These are phyloP conservation scores for Macaria liturata DNA, from an alignment of 2,888 invertebrate species.

Conservation along the genomic window DNA sequence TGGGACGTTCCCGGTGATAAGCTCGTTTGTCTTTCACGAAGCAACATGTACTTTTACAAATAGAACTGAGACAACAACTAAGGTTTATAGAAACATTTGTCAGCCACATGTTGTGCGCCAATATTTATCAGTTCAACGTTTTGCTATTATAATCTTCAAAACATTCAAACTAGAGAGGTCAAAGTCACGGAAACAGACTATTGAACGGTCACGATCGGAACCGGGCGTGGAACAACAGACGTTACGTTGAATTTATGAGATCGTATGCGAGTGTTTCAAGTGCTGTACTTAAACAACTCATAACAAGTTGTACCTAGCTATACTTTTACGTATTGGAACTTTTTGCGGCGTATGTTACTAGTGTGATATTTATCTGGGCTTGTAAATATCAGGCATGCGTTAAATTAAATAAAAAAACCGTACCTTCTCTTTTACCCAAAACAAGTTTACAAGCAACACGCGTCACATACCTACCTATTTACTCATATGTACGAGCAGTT, in stretches of 20 bases:
- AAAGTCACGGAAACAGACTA: conserved; percentile 12
- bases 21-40: background rate
- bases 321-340: too few relatives aligned
- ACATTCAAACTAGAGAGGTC: conserved; percentile 1
- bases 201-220: conserved; percentile 10
- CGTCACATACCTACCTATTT: background rate
- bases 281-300: background rate
- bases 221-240: conserved; percentile 6
- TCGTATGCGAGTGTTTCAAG: background rate
- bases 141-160: background rate
- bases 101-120: conserved; percentile 1
- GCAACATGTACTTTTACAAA: too few relatives aligned
- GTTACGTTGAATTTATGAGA: conserved; percentile 1
- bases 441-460: conserved; percentile 14
- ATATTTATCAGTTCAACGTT: conserved; percentile 3
- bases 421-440: conserved; percentile 5
- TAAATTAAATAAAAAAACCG: background rate
- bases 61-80: too few relatives aligned
- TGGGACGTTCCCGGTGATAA: conserved; percentile 7
- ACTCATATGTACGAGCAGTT: background rate
- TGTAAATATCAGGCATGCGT: background rate
- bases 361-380: too few relatives aligned
- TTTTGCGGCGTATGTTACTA: too few relatives aligned
- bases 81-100: too few relatives aligned
- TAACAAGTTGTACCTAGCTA: too few relatives aligned